Percentiles rank a stretch among this genome's conserved stretches.
Conservation (phyloP, 2,113 vertebrate genomes). For the Verasper variegatus region DNA sequence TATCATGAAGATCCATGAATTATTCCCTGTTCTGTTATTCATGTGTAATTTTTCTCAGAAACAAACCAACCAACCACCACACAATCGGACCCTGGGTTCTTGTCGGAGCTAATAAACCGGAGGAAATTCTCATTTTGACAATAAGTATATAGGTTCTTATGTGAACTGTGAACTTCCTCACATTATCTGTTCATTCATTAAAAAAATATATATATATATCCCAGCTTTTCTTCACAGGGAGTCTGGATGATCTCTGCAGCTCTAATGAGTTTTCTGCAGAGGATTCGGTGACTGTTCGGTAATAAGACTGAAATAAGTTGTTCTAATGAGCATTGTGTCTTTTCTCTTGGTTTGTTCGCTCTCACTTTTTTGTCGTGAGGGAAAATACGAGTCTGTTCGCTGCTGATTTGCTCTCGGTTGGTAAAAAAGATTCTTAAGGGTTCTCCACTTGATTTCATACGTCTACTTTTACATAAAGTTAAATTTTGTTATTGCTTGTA, state of each 20-base stretch:
- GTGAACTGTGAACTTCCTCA: not conserved
- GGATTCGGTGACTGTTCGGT: not conserved
- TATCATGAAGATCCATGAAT: too few relatives aligned
- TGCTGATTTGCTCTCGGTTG: not conserved
- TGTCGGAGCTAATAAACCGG: too few relatives aligned
- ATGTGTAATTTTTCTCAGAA: too few relatives aligned
- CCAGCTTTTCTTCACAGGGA: not conserved
- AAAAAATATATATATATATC: not conserved
- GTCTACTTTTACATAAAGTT: too few relatives aligned
- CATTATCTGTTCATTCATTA: not conserved
- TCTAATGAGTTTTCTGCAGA: slow-evolving; percentile 3
- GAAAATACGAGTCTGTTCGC: not conserved
- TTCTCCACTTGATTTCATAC: not conserved
- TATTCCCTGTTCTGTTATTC: too few relatives aligned
- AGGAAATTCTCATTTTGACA: not conserved
- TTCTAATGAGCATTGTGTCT: slow-evolving; percentile 29
- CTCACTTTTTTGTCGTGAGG: not conserved
- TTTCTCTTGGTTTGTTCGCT: slow-evolving; percentile 16
- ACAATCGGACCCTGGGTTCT: too few relatives aligned
- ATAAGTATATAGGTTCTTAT: too few relatives aligned
- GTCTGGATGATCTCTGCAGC: not conserved
- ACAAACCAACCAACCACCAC: too few relatives aligned
- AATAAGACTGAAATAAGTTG: slow-evolving; percentile 9
- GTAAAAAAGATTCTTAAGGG: not conserved
- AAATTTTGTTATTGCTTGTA: too few relatives aligned